Percentiles rank a stretch among this genome's conserved stretches.
These are phyloP conservation scores for Congeria kusceri DNA, from an alignment of 2,888 invertebrate species.

Conservation along the genomic window DNA sequence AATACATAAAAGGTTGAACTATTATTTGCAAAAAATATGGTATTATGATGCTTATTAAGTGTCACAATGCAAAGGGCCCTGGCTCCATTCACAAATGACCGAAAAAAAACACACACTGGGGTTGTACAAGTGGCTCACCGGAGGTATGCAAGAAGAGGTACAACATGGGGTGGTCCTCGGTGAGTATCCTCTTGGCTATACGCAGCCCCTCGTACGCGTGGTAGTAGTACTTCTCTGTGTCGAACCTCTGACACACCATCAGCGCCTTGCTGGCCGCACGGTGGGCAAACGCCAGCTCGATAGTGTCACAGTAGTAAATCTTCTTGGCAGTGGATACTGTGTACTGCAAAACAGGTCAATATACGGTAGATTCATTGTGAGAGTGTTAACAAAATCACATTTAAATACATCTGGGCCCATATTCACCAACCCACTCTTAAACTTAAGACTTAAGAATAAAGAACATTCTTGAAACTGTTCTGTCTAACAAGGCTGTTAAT, in stretches of 20 bases:
- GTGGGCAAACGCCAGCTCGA: slow-evolving; percentile 77
- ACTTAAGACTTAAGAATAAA: background rate
- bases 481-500: too few relatives aligned
- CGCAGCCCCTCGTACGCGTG: slow-evolving; percentile 79
- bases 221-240: slow-evolving; percentile 72
- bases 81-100: too few relatives aligned
- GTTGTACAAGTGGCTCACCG: slow-evolving; percentile 75
- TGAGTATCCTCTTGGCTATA: slow-evolving; percentile 74
- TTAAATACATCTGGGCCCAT: too few relatives aligned
- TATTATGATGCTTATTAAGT: too few relatives aligned
- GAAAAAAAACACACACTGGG: too few relatives aligned
- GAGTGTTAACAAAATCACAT: too few relatives aligned
- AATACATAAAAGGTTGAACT: too few relatives aligned
- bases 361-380: too few relatives aligned
- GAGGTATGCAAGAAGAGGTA: slow-evolving; percentile 79
- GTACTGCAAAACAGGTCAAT: slow-evolving; percentile 61
- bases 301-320: slow-evolving; percentile 78
- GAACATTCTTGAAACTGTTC: background rate
- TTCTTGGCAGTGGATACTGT: slow-evolving; percentile 71
- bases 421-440: too few relatives aligned
- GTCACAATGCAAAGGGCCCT: too few relatives aligned
- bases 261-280: slow-evolving; percentile 78
- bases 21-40: too few relatives aligned
- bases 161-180: slow-evolving; percentile 74
- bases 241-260: slow-evolving; percentile 75